phyloP scores from a whole-genome alignment of 2,113 vertebrate species.

The Triplophysa siluroides region DNA sequence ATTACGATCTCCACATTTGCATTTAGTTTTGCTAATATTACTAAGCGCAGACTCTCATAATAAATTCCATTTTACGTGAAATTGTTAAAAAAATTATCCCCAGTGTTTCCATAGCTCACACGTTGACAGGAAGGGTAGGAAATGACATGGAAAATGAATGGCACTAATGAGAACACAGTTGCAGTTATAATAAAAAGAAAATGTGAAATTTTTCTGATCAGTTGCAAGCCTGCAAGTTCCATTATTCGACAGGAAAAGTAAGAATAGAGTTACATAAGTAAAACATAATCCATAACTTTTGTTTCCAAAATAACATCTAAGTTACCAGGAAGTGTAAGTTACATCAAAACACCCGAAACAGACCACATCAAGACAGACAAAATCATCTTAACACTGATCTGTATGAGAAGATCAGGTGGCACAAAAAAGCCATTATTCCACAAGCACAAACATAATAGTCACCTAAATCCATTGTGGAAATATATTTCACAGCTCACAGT shows the following conservation, averaged over 20 bases:
- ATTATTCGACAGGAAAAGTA: background rate
- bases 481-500: background rate
- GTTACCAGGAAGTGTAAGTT: background rate
- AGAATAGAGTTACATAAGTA: too few species aligned
- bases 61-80: background rate
- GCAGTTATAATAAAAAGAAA: conserved; percentile 16
- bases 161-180: conserved; percentile 18
- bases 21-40: background rate
- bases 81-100: background rate
- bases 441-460: background rate
- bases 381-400: conserved; percentile 5
- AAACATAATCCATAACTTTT: too few species aligned
- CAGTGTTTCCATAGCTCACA: background rate
- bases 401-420: background rate
- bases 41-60: background rate
- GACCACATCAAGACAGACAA: background rate
- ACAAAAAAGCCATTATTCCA: conserved; percentile 2
- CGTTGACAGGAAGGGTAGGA: background rate
- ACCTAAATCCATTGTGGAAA: background rate
- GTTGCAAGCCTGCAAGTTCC: background rate
- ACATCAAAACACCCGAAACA: conserved; percentile 15
- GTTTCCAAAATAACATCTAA: background rate
- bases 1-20: background rate
- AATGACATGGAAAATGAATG: conserved; percentile 11
- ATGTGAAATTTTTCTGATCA: background rate